Percentiles rank a stretch among this genome's conserved stretches.
Conservation (phyloP, 2,888 invertebrate species). For the Parnassius glacialis region DNA sequence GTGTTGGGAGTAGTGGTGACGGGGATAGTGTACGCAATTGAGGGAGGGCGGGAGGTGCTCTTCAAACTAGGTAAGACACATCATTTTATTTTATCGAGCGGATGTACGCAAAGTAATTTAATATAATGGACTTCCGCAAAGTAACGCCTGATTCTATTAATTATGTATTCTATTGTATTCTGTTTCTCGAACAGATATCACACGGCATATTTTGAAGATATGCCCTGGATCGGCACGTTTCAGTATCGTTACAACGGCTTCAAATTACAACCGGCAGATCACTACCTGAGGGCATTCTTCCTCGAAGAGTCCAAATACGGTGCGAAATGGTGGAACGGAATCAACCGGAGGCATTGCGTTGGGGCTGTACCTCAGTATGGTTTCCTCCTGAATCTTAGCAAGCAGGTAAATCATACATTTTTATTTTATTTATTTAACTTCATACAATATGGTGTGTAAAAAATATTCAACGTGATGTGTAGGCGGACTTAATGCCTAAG, state of each 20-base stretch:
- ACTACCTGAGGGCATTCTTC: constrained; percentile 92
- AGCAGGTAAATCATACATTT: constrained; percentile 77
- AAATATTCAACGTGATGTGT: not conserved
- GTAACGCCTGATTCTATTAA: too few species aligned
- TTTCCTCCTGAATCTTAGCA: constrained; percentile 83
- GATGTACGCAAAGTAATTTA: too few species aligned
- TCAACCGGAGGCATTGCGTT: constrained; percentile 72
- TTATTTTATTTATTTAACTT: too few species aligned
- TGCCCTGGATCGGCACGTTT: constrained; percentile 91
- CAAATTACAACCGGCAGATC: constrained; percentile 90
- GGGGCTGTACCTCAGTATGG: constrained; percentile 87
- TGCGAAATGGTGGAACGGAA: constrained; percentile 51
- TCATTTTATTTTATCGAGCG: too few species aligned
- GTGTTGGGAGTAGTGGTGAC: too few species aligned
- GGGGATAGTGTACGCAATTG: too few species aligned
- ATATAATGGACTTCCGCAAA: too few species aligned
- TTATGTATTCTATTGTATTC: too few species aligned
- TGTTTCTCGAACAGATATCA: constrained; percentile 60
- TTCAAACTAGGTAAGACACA: too few species aligned
- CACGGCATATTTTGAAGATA: constrained; percentile 94
- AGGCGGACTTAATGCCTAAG: not conserved
- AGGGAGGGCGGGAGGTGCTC: too few species aligned
- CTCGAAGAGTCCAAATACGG: constrained; percentile 75
- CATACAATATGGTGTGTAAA: too few species aligned
- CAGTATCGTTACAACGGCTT: constrained; percentile 95